Evolutionary conservation across 2,797 vertebrate species (phyloP), one percentile per base, ranked within the genome.

Genomic region (Heterohyrax brucei): DNA sequence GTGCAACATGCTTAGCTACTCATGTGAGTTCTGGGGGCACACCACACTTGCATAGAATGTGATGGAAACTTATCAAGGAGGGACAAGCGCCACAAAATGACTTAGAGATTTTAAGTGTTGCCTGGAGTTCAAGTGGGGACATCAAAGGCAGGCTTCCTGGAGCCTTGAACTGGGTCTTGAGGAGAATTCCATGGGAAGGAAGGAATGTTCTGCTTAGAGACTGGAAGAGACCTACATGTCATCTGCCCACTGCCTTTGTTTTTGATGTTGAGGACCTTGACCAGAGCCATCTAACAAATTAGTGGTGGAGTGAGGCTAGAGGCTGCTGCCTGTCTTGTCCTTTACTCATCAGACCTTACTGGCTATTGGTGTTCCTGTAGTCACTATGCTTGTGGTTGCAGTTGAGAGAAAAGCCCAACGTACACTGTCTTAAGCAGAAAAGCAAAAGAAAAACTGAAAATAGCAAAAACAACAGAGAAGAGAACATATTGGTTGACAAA

Each of bases 141-240:
- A n/a, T 44, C 1, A 70, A 76, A 3, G 21, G 4, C 6, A 7
- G 33, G 5, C 1, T 2, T 79, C 59, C 10, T 30, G 14, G 62
- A 19, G 10, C 21, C 62, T n/a, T 22, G 53, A 62, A 30, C 22
- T 44, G 75, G 46, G 21, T 24, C 48, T 92, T 46, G 14, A 22
- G 64, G 73, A 87, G 26, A 75, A 72, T 22, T 83, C 81, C 1
- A 0, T 5, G 24, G 53, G 48, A 50, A 82, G 76, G 30, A 80
- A 61, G 44, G 26, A 19, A 0, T 10, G 6, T 16, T 59, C 73
- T 39, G 21, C 48, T 61, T 14, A 21, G 73, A 70, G 44, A 19
- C 33, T 16, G 87, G 48, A 24, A 21, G 48, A 62, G 61, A 50
- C 14, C 28, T 28, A 0, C 3, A 0, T 3, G 0, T 28, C 1